These are phyloP conservation scores for Danaus chrysippus DNA, from an alignment of 2,888 invertebrate species.

Conservation along the genomic window DNA sequence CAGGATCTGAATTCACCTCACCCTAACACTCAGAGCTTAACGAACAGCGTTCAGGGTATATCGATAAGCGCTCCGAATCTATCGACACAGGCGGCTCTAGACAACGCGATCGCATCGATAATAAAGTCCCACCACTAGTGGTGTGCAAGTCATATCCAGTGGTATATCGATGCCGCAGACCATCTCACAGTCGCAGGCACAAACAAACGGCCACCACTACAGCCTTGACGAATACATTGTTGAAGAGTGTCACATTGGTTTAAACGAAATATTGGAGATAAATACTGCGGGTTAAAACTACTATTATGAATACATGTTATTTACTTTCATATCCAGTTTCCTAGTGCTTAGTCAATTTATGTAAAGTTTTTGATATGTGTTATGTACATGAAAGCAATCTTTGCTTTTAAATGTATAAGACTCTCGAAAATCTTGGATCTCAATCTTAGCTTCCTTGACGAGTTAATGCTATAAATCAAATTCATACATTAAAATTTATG, in stretches of 20 bases:
- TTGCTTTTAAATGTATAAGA: too few species aligned
- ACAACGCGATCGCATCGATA: slow-evolving; percentile 68
- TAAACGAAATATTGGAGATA: slow-evolving; percentile 62
- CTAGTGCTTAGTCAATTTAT: too few species aligned
- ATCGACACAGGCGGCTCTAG: slow-evolving; percentile 58
- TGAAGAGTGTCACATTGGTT: slow-evolving; percentile 71
- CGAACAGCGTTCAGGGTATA: slow-evolving; percentile 69
- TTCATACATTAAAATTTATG: too few species aligned
- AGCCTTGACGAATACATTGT: slow-evolving; percentile 48
- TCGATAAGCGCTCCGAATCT: slow-evolving; percentile 57
- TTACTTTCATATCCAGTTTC: background rate
- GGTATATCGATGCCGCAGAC: slow-evolving; percentile 49
- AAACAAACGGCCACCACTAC: slow-evolving; percentile 30
- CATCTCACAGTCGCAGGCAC: slow-evolving; percentile 40
- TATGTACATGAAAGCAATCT: too few species aligned
- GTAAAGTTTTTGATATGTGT: too few species aligned
- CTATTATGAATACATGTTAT: background rate
- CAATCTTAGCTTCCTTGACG: too few species aligned
- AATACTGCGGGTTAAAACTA: slow-evolving; percentile 52
- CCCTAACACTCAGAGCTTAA: slow-evolving; percentile 54
- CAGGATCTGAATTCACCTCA: slow-evolving; percentile 56
- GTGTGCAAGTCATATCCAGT: slow-evolving; percentile 65
- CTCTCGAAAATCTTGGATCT: too few species aligned
- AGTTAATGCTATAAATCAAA: too few species aligned
- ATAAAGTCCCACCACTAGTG: slow-evolving; percentile 59